phyloP scores from a whole-genome alignment of 2,113 vertebrate genomes.

The Hypocryptadius cinnamomeus region DNA sequence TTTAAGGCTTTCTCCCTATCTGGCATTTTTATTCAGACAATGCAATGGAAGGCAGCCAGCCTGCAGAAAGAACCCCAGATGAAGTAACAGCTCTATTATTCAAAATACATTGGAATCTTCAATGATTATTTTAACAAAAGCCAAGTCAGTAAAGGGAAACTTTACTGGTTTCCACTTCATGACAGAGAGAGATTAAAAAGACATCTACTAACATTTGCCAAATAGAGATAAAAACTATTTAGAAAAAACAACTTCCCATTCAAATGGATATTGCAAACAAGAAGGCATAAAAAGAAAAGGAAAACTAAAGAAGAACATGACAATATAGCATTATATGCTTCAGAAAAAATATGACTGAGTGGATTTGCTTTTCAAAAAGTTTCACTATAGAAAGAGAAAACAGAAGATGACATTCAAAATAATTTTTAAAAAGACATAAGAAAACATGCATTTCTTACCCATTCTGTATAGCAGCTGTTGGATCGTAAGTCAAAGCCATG shows the following conservation, averaged over 20 bases:
- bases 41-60: conserved; percentile 8
- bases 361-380: neutral
- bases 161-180: conserved; percentile 21
- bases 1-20: neutral
- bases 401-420: neutral
- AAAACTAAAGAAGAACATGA: conserved; percentile 4
- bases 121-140: conserved; percentile 37
- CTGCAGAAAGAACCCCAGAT: neutral
- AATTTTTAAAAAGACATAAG: neutral
- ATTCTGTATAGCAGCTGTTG: conserved; percentile 92
- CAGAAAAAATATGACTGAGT: neutral
- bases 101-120: neutral
- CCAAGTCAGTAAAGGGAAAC: conserved; percentile 4
- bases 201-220: neutral
- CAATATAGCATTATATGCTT: neutral
- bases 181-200: neutral
- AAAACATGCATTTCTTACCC: conserved; percentile 80
- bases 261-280: neutral
- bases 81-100: conserved; percentile 37
- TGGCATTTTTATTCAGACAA: conserved; percentile 15
- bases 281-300: conserved; percentile 11
- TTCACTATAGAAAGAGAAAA: conserved; percentile 6
- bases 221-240: conserved; percentile 31
- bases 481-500: conserved; percentile 95
- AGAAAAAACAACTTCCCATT: conserved; percentile 22